phyloP scores from a whole-genome alignment of 2,113 vertebrate genomes.

The Zosterops japonicus region DNA sequence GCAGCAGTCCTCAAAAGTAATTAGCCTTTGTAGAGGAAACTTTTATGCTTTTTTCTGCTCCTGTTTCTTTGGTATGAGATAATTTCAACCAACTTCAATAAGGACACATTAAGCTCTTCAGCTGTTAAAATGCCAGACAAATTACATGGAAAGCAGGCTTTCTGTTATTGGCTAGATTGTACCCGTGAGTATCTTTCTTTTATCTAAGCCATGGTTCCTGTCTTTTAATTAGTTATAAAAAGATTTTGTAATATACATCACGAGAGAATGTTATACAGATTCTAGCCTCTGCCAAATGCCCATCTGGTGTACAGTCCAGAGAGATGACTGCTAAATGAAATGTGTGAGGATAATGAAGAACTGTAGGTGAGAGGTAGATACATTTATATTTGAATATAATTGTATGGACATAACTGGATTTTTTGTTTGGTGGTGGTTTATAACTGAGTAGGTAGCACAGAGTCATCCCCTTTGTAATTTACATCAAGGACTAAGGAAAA shows the following conservation, averaged over 20 bases:
- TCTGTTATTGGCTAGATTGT: not conserved
- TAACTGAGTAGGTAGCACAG: not conserved
- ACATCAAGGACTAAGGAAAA: not conserved
- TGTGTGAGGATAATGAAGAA: not conserved
- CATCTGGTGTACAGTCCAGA: not conserved
- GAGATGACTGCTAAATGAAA: not conserved
- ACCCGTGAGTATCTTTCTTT: not conserved
- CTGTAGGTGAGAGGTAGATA: not conserved
- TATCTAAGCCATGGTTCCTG: not conserved
- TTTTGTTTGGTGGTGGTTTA: not conserved
- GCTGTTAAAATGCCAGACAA: not conserved
- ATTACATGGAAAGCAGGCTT: not conserved
- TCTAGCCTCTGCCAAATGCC: not conserved
- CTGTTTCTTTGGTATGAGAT: not conserved
- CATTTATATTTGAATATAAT: not conserved
- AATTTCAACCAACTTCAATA: not conserved
- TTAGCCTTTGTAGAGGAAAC: not conserved
- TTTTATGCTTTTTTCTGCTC: not conserved
- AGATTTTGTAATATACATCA: not conserved
- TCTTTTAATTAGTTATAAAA: not conserved
- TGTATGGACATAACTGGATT: not conserved
- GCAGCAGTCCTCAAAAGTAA: not conserved
- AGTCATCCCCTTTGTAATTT: not conserved
- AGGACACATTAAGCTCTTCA: not conserved
- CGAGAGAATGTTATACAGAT: not conserved